Evolutionary conservation across 2,888 invertebrate genomes (phyloP).

Genomic region (Pyrgus malvae): DNA sequence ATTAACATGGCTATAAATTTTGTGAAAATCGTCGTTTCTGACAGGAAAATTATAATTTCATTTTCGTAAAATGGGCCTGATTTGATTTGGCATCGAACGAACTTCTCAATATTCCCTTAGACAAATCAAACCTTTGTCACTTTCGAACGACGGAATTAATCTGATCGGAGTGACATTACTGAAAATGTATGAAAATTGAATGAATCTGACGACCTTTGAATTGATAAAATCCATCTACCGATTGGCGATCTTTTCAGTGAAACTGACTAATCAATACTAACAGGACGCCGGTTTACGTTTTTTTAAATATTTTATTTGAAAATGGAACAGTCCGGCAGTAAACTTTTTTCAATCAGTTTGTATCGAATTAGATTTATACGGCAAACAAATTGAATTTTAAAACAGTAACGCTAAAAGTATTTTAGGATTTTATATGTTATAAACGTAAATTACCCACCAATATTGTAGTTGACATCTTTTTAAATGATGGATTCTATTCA

Average conservation of each 20-base stretch:
- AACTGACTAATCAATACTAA: too few relatives aligned
- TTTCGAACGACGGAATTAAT: constrained; percentile 15
- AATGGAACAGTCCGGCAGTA: too few relatives aligned
- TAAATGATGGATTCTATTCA: too few relatives aligned
- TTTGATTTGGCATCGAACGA: constrained; percentile 11
- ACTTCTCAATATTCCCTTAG: constrained; percentile 14
- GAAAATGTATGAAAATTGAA: constrained; percentile 18
- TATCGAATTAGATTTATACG: too few relatives aligned
- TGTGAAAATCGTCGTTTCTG: background rate
- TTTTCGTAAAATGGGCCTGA: constrained; percentile 2
- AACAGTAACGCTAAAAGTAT: too few relatives aligned
- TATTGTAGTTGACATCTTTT: too few relatives aligned
- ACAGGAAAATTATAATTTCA: background rate
- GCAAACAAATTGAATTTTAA: too few relatives aligned
- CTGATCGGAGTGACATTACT: constrained; percentile 10
- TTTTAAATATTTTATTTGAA: too few relatives aligned
- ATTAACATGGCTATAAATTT: background rate
- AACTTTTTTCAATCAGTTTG: too few relatives aligned
- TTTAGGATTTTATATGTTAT: too few relatives aligned
- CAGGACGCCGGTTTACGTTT: too few relatives aligned
- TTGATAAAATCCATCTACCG: background rate
- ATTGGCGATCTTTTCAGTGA: background rate
- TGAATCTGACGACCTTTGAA: background rate
- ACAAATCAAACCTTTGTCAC: constrained; percentile 15
- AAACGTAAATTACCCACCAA: too few relatives aligned